Evolutionary conservation across 2,113 vertebrate species (phyloP).

Genomic region (Psophia crepitans): DNA sequence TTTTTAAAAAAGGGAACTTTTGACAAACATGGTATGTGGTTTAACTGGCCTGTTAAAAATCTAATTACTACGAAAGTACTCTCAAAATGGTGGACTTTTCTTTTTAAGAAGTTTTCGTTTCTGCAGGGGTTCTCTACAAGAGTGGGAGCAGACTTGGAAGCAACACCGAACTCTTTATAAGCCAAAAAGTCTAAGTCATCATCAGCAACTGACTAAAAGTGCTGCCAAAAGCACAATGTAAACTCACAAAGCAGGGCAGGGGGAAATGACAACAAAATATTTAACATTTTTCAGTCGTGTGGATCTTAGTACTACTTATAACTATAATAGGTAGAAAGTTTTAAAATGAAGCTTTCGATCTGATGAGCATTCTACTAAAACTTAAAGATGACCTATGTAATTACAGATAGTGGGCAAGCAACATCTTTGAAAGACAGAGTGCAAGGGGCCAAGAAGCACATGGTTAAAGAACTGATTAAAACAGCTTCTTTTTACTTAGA

Average conservation of each 20-base stretch:
- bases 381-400: not conserved
- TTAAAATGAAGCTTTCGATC: not conserved
- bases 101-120: not conserved
- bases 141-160: constrained; percentile 10
- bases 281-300: constrained; percentile 25
- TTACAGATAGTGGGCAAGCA: not conserved
- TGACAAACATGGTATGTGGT: not conserved
- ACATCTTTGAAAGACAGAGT: not conserved
- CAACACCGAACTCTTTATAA: not conserved
- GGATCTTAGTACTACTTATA: not conserved
- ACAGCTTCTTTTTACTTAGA: not conserved
- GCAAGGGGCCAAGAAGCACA: not conserved
- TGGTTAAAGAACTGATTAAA: not conserved
- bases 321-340: constrained; percentile 41
- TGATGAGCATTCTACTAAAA: not conserved
- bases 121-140: not conserved
- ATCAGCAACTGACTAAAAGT: not conserved
- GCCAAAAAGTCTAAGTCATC: not conserved
- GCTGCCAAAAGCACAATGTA: constrained; percentile 9
- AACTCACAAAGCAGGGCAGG: not conserved
- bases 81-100: constrained; percentile 16
- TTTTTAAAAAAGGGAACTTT: not conserved
- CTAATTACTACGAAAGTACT: not conserved
- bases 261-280: constrained; percentile 20
- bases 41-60: not conserved